Base-by-base conservation (phyloP, 2,113 vertebrate genomes). In the Tachysurus vachellii region DNA sequence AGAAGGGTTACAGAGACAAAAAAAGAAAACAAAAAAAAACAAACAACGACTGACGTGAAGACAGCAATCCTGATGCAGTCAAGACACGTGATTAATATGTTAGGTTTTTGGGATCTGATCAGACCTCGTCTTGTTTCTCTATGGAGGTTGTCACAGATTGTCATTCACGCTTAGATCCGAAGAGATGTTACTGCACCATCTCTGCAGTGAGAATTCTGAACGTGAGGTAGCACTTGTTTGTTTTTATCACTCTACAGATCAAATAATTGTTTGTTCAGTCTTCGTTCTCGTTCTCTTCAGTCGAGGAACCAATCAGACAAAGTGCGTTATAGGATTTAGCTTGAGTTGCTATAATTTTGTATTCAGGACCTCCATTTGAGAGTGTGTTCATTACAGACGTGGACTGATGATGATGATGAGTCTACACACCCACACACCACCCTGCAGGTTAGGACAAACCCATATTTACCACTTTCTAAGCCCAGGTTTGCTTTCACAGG, bases 121-220 rank as follows among this genome's bases (percentile, higher is more conserved):
- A 59, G 80, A 75, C 80, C 80, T 28, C 70, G 80, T 82, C 86
- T 82, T 66, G n/a, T 54, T 68, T 56, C 85, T 54, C 76, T 9
- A 86, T 68, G 66, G 86, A 87, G 68, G 86, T 64, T 83, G 47
- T 85, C 83, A 81, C 84, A 83, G 56, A 85, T 79, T 79, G 66
- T 36, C 62, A 76, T 86, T 88, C 85, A 76, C 81, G 80, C 64
- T 28, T 31, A 28, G 57, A 44, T 88, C 73, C 56, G 59, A 70
- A 59, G 61, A 82, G 31, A 56, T 53, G 62, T 23, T 59, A 57
- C 76, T 59, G 77, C 44, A 62, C 23, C 23, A 77, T 64, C 47
- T 54, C 85, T 64, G 56, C 36, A 36, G 36, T 36, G 83, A 62
- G 56, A 77, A 62, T 1, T 44, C 84, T 62, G 44, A 85, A 28